Evolutionary conservation across 2,888 invertebrate species (phyloP), one percentile per base, ranked within the genome.

Genomic region (Poecilus cupreus): DNA sequence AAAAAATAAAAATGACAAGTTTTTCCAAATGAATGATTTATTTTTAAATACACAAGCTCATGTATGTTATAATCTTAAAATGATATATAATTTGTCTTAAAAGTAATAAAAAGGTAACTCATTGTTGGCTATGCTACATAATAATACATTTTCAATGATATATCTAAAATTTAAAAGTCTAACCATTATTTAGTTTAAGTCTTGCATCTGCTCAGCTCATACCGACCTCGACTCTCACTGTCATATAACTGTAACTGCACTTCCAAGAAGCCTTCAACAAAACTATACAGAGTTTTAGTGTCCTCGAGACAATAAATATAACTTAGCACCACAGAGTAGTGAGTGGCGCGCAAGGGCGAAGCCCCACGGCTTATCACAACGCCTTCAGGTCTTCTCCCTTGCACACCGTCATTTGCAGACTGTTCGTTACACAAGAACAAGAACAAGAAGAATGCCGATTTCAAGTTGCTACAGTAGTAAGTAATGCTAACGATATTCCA

Each of bases 1-100:
- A 68, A 82, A 80, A 32, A 72, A 74, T 80, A 72, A 60, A 77
- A 37, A 77, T 81, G 60, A 80, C 70, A 68, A 70, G 24, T 24
- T 68, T 49, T 70, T 80, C 80, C 80, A 81, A 81, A 81, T 81
- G 81, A 81, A 81, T 64, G 75, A 83, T 84, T 88, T 82, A 79
- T 82, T 88, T 60, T 87, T 88, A 88, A 88, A 88, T 88, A 89
- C 88, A 88, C 89, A 89, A 89, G 89, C 89, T 89, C 88, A 87
- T 85, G 84, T 85, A 85, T 84, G 82, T 84, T 87, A 88, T 88
- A 89, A 88, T 86, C 88, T 89, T 89, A 87, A 84, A 84, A 88
- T 87, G 87, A 88, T 88, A 88, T 88, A 85, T 82, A 85, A 86
- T 83, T 85, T 85, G 84, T 86, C 85, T 86, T 88, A 88, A 87